These are phyloP conservation scores for Drosophila macrothrix DNA, from an alignment of 2,888 invertebrate genomes.

Conservation along the genomic window DNA sequence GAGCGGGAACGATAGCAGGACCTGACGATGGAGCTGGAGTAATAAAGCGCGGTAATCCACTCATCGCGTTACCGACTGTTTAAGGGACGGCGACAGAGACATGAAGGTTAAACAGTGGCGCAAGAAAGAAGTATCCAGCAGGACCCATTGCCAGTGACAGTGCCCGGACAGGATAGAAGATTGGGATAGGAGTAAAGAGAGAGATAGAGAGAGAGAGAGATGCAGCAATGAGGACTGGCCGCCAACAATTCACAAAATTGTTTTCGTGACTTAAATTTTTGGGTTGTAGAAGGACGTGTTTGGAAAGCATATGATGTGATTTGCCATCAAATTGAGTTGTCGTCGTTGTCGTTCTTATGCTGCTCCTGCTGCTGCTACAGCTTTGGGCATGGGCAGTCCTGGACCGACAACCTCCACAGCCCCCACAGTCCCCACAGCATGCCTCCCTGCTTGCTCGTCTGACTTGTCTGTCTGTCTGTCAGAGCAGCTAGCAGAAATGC, in stretches of 20 bases:
- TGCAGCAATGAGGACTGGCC: conserved; percentile 64
- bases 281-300: conserved; percentile 82
- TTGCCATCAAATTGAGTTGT: conserved; percentile 84
- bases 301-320: conserved; percentile 85
- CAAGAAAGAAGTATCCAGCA: not conserved
- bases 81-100: conserved; percentile 48
- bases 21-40: conserved; percentile 20
- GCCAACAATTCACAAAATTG: conserved; percentile 85
- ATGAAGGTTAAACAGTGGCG: conserved; percentile 38
- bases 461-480: conserved; percentile 6
- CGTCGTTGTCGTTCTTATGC: conserved; percentile 44
- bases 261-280: conserved; percentile 86
- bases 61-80: conserved; percentile 57
- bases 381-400: conserved; percentile 12
- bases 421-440: not conserved
- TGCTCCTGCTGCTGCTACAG: conserved; percentile 9
- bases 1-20: not conserved
- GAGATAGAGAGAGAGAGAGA: not conserved
- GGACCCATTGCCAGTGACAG: conserved; percentile 15
- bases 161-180: conserved; percentile 4
- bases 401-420: conserved; percentile 10
- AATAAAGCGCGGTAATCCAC: conserved; percentile 74
- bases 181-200: conserved; percentile 6
- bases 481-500: conserved; percentile 66
- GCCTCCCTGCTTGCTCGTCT: conserved; percentile 1